These are phyloP conservation scores for Zoanthus sansibaricus DNA, from an alignment of 92 coral and sea anemone genomes.

Conservation along the genomic window DNA sequence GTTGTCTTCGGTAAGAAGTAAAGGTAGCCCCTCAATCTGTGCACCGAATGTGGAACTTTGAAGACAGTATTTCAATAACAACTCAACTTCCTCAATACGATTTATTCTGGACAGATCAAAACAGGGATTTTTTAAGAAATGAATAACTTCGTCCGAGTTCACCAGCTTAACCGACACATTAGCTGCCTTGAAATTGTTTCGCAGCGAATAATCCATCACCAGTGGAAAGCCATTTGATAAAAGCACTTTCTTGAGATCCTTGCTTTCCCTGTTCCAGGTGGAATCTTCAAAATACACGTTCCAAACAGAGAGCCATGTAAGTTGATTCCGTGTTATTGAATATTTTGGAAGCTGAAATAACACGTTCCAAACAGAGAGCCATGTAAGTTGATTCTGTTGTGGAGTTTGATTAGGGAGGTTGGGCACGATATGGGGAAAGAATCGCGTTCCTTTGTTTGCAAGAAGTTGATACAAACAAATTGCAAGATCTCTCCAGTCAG, in stretches of 20 bases:
- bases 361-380: constrained; percentile 60
- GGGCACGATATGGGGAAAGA: background rate
- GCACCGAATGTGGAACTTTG: constrained; percentile 9
- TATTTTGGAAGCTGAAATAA: background rate
- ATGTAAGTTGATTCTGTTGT: background rate
- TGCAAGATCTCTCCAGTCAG: constrained; percentile 42
- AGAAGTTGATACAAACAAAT: constrained; percentile 18
- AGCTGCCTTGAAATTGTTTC: constrained; percentile 14
- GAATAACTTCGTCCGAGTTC: constrained; percentile 15
- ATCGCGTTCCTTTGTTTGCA: background rate
- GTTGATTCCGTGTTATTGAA: background rate
- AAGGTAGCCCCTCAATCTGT: constrained; percentile 51
- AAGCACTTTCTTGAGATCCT: background rate
- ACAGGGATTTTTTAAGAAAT: background rate
- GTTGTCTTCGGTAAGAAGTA: constrained; percentile 47
- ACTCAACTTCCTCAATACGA: background rate
- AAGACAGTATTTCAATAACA: constrained; percentile 45
- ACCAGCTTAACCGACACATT: constrained; percentile 2
- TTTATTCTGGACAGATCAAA: background rate
- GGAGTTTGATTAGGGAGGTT: background rate
- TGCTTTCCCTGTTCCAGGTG: background rate
- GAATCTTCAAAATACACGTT: constrained; percentile 60
- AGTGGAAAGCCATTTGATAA: constrained; percentile 22
- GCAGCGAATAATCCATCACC: background rate
- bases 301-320: constrained; percentile 63